Evolutionary conservation across 2,797 vertebrate genomes (phyloP).

Genomic region (Anableps anableps): DNA sequence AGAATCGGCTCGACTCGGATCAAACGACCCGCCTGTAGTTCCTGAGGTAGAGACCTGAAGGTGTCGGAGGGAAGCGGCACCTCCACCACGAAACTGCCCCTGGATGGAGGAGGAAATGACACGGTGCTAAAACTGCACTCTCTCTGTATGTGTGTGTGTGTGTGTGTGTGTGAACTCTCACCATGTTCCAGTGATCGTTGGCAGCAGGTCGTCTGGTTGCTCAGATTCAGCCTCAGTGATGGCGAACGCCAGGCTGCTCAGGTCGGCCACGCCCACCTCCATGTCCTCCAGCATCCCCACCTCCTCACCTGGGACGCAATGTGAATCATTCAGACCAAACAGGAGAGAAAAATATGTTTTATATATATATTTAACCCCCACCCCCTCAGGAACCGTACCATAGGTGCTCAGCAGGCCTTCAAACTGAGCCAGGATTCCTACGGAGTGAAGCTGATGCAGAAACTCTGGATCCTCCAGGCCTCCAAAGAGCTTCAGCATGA

Average conservation of each 20-base stretch:
- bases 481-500: conserved; percentile 86
- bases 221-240: conserved; percentile 87
- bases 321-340: neutral
- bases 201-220: conserved; percentile 81
- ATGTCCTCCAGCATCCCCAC: conserved; percentile 96
- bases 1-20: conserved; percentile 88
- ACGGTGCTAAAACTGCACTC: neutral
- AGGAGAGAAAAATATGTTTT: neutral
- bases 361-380: too few species aligned
- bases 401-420: conserved; percentile 94
- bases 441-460: conserved; percentile 87
- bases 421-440: conserved; percentile 90
- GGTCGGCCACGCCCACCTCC: conserved; percentile 91
- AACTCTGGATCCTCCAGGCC: conserved; percentile 86
- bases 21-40: conserved; percentile 87
- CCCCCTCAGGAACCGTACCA: too few species aligned
- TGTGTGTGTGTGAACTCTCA: conserved; percentile 21
- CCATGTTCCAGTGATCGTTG: conserved; percentile 83
- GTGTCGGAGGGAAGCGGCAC: conserved; percentile 87
- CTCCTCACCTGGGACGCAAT: conserved; percentile 87
- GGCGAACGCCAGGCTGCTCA: conserved; percentile 87
- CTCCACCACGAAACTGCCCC: conserved; percentile 87
- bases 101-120: conserved; percentile 58
- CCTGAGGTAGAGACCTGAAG: conserved; percentile 85
- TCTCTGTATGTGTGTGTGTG: neutral